These are phyloP conservation scores for Tenebrio molitor DNA, from an alignment of 1,140 invertebrate species.

Conservation along the genomic window DNA sequence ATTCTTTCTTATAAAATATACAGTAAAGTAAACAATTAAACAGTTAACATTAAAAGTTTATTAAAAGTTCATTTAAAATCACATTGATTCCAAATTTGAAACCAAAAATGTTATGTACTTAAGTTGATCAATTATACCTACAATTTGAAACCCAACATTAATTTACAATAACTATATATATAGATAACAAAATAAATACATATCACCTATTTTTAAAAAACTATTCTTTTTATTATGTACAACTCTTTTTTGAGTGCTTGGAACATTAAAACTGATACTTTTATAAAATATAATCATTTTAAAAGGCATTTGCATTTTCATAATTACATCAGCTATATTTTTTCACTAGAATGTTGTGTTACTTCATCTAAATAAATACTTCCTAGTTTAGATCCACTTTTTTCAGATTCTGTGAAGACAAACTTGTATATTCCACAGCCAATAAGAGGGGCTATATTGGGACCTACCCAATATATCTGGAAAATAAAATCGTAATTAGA, in stretches of 20 bases:
- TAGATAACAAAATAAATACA: too few species aligned
- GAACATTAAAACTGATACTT: constrained; percentile 18
- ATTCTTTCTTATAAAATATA: too few species aligned
- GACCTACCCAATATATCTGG: constrained; percentile 81
- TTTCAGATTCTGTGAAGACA: constrained; percentile 55
- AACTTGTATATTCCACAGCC: constrained; percentile 74
- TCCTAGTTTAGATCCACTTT: constrained; percentile 32
- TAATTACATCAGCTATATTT: constrained; percentile 1
- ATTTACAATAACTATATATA: too few species aligned
- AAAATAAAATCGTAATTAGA: constrained; percentile 46
- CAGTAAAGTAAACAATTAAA: too few species aligned
- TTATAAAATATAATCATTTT: not conserved
- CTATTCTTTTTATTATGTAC: constrained; percentile 16
- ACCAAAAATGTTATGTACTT: too few species aligned
- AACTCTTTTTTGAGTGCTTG: not conserved
- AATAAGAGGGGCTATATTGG: constrained; percentile 71
- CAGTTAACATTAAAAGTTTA: too few species aligned
- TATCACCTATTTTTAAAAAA: too few species aligned
- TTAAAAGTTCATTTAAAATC: too few species aligned
- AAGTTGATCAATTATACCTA: too few species aligned
- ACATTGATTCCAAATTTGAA: too few species aligned
- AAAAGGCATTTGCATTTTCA: too few species aligned
- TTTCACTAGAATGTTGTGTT: constrained; percentile 5
- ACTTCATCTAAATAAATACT: constrained; percentile 48
- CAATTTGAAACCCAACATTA: too few species aligned